Conservation (phyloP, 64 coral and sea anemone species). For the Pocillopora verrucosa region DNA sequence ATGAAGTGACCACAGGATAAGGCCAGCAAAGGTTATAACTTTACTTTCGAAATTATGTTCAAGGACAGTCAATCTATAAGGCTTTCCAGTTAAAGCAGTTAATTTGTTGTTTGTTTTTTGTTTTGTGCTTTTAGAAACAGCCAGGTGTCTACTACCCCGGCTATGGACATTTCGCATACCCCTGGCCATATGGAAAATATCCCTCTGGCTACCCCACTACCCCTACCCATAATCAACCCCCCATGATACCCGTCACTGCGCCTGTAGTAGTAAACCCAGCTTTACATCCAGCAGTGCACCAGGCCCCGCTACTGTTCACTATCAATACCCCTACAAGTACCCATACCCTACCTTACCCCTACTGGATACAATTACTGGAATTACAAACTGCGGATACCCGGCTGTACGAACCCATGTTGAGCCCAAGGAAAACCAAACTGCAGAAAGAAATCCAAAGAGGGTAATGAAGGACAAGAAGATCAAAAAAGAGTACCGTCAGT, state of each 20-base stretch:
- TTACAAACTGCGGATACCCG: not conserved
- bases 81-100: not conserved
- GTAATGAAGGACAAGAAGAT: not conserved
- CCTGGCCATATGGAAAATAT: not conserved
- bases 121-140: not conserved
- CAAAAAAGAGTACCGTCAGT: constrained; percentile 8
- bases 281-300: not conserved
- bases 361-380: not conserved
- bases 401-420: not conserved
- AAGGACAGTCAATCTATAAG: not conserved
- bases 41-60: not conserved
- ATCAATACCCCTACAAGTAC: constrained; percentile 1
- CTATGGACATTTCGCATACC: constrained; percentile 1
- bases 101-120: not conserved
- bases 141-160: constrained; percentile 4
- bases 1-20: constrained; percentile 19
- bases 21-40: not conserved
- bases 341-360: constrained; percentile 17
- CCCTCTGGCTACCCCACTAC: not conserved
- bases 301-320: not conserved
- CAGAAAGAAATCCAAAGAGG: not conserved
- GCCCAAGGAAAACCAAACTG: too few species aligned
- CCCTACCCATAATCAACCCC: constrained; percentile 11
- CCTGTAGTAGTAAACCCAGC: not conserved
- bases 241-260: not conserved